A percentile compares a stretch with the other conserved stretches of the same genome.
Conservation (phyloP, 2,113 vertebrate species). For the Agelaius phoeniceus region DNA sequence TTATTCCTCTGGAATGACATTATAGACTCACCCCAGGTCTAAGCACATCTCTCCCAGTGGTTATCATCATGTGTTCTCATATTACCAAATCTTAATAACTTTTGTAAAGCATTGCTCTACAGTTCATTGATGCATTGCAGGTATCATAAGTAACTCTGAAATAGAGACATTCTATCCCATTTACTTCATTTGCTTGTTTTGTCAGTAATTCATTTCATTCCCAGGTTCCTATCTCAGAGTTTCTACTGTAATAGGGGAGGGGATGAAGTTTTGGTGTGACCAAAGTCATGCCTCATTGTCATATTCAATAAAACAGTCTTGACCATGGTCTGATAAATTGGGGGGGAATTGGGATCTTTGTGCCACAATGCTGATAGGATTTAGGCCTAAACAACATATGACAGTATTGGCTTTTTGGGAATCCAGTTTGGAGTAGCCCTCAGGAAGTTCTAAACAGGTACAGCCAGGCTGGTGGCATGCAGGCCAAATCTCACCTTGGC, state of each 20-base stretch:
- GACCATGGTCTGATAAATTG: background rate
- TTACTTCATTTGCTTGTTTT: background rate
- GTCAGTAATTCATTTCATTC: background rate
- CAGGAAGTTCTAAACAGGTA: background rate
- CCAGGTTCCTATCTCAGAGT: background rate
- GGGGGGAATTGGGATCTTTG: background rate
- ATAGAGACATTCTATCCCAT: background rate
- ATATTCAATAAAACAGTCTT: background rate
- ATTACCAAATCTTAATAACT: background rate
- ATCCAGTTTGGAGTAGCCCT: background rate
- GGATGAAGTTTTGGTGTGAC: background rate
- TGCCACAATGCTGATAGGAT: background rate
- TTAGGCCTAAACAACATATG: background rate
- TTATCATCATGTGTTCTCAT: fast-evolving
- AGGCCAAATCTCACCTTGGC: background rate
- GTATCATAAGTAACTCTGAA: background rate
- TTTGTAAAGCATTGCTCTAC: background rate
- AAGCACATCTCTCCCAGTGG: background rate
- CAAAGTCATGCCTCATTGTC: background rate
- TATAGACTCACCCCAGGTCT: background rate
- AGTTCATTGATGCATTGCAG: background rate
- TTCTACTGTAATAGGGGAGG: background rate
- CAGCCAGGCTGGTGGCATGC: background rate
- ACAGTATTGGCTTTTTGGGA: background rate
- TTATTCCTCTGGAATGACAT: background rate